These are phyloP conservation scores for Lonchura striata DNA, from an alignment of 2,113 vertebrate species.

Conservation along the genomic window DNA sequence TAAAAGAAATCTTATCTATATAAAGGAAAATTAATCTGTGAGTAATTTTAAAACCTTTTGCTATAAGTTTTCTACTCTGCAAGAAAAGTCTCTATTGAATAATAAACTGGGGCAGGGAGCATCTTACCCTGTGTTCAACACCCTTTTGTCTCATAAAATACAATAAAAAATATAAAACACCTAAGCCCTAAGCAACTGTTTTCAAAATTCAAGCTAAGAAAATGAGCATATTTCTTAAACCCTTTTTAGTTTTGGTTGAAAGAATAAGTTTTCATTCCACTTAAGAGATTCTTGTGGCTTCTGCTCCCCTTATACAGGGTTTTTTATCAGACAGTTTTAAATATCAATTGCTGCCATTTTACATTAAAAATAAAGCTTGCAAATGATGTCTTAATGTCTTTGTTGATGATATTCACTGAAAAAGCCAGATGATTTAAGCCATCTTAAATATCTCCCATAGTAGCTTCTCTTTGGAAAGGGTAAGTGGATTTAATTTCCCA, in stretches of 20 bases:
- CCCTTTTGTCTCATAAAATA: background rate
- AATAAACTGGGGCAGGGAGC: background rate
- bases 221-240: background rate
- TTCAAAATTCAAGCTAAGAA: background rate
- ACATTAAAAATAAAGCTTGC: conserved; percentile 64
- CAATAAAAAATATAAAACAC: background rate
- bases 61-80: background rate
- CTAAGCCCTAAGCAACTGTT: background rate
- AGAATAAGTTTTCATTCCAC: background rate
- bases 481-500: conserved; percentile 64
- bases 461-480: conserved; percentile 53
- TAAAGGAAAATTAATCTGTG: background rate
- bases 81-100: background rate
- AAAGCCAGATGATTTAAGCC: conserved; percentile 60
- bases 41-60: background rate
- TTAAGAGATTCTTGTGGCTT: background rate
- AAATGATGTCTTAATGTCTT: conserved; percentile 71
- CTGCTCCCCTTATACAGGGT: background rate
- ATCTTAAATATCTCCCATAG: conserved; percentile 52
- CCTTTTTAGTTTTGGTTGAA: background rate
- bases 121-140: background rate
- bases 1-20: background rate
- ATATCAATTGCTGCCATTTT: conserved; percentile 69
- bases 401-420: conserved; percentile 60
- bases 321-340: conserved; percentile 55